Conservation (phyloP, 1,140 invertebrate species). For the Drosophila ananassae region DNA sequence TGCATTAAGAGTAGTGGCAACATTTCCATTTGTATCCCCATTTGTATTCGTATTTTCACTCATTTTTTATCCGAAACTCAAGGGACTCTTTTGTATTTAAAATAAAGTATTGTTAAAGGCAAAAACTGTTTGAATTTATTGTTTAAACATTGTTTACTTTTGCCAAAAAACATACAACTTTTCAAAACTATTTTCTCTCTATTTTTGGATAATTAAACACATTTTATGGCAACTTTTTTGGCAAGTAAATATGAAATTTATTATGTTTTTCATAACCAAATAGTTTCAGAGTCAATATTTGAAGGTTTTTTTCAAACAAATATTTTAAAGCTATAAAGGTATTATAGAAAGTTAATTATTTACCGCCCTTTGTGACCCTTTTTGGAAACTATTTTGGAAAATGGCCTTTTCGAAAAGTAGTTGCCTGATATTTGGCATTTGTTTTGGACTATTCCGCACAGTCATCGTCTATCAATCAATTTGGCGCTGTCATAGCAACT, state of each 20-base stretch:
- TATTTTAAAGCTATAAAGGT: neutral
- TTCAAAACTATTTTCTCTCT: neutral
- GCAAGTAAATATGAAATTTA: neutral
- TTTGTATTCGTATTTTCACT: slow-evolving; percentile 53
- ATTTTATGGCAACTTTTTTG: slow-evolving; percentile 6
- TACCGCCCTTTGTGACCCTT: too few relatives aligned
- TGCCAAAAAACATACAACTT: too few relatives aligned
- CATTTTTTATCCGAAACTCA: slow-evolving; percentile 30
- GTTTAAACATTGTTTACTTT: too few relatives aligned
- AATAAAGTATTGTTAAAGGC: too few relatives aligned
- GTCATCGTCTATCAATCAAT: slow-evolving; percentile 51
- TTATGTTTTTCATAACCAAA: slow-evolving; percentile 2
- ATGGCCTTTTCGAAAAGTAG: neutral
- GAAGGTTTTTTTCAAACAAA: neutral
- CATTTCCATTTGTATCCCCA: slow-evolving; percentile 72
- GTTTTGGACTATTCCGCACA: slow-evolving; percentile 9
- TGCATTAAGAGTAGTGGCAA: slow-evolving; percentile 17
- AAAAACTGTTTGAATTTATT: too few relatives aligned
- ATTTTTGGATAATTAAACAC: slow-evolving; percentile 14
- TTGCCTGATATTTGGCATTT: slow-evolving; percentile 16
- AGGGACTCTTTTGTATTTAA: too few relatives aligned
- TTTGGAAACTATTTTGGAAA: too few relatives aligned
- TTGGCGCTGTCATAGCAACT: slow-evolving; percentile 47
- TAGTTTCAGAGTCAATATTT: neutral
- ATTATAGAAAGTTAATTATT: too few relatives aligned